Evolutionary conservation across 1,140 invertebrate genomes (phyloP), one percentile per base, ranked within the genome.

Genomic region (Drosophila nigrodunni): DNA sequence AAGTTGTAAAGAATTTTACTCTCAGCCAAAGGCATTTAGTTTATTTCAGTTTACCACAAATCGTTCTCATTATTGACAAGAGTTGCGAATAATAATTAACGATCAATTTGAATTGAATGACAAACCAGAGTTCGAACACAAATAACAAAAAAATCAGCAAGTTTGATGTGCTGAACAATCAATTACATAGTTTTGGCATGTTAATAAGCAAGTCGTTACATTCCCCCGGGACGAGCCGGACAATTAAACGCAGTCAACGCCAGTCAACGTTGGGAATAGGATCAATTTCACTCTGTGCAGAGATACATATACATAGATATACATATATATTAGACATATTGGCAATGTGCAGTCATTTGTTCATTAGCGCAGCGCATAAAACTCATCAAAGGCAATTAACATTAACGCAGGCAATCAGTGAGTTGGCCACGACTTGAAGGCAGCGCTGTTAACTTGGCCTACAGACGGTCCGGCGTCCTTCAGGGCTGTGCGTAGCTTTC

Each of bases 381-480:
- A 88, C 85, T 88, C 85, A 88, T 88, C 85, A 88, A 85, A 82
- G 85, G 85, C 85, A 88, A 88, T 88, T 89, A 88, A 89, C 85
- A 88, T 88, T 89, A 89, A 85, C 85, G 71, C 77, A 81, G 85
- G 85, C 85, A 88, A 88, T 88, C 85, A 88, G 80, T 60, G 76
- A 35, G 57, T 54, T 49, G 72, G 21, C 61, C 61, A 21, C 49
- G 60, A 49, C 44, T 57, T 47, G 64, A 49, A 10, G 43, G 18
- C 43, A 55, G 18, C 61, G 43, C 34, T 52, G 54, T 44, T 44
- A 21, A 52, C 34, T 43, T 59, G 35, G 55, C 62, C 25, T 44
- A 43, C 13, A 34, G 62, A 15, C 25, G 21, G 39, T 11, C 30
- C 10, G n/a, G 44, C 54, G 77, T 21, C 82, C 82, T 87, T 87